Percentiles rank a stretch among this genome's conserved stretches.
Evolutionary conservation across 35 echinoderm and acorn worm genomes (phyloP).

Genomic region (Apostichopus japonicus): DNA sequence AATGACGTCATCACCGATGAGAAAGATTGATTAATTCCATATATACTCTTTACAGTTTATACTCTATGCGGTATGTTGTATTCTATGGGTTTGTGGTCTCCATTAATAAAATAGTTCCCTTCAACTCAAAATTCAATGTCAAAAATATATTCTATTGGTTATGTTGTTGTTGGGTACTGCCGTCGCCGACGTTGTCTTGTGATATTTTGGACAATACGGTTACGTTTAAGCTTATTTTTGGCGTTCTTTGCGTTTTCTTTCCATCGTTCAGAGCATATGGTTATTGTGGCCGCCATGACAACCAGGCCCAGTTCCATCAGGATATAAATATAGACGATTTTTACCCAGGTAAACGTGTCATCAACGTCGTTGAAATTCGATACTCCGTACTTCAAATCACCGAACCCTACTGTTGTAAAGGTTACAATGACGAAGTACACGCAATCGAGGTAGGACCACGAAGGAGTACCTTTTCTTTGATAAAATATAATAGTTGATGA

Average conservation of each 20-base stretch:
- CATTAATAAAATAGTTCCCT: too few species aligned
- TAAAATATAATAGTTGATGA: neutral
- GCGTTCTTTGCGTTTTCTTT: neutral
- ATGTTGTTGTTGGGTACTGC: too few species aligned
- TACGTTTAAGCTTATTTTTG: neutral
- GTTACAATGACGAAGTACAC: slow-evolving; percentile 22
- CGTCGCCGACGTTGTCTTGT: neutral
- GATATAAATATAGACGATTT: neutral
- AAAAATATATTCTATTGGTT: too few species aligned
- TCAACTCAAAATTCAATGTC: too few species aligned
- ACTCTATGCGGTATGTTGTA: too few species aligned
- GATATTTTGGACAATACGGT: neutral
- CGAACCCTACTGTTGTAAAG: slow-evolving; percentile 55
- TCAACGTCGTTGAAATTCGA: neutral
- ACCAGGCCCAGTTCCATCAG: slow-evolving; percentile 39
- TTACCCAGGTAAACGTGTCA: neutral
- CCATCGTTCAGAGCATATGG: slow-evolving; percentile 2
- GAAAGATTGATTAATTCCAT: too few species aligned
- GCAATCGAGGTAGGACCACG: slow-evolving; percentile 45
- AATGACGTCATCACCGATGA: too few species aligned
- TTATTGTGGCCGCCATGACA: slow-evolving; percentile 34
- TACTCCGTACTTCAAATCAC: neutral
- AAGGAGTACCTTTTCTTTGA: neutral
- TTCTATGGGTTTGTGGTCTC: too few species aligned
- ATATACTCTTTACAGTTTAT: too few species aligned